Evolutionary conservation across 2,888 invertebrate genomes (phyloP), one percentile per base, ranked within the genome.

Genomic region (Zaprionus lineosus): DNA sequence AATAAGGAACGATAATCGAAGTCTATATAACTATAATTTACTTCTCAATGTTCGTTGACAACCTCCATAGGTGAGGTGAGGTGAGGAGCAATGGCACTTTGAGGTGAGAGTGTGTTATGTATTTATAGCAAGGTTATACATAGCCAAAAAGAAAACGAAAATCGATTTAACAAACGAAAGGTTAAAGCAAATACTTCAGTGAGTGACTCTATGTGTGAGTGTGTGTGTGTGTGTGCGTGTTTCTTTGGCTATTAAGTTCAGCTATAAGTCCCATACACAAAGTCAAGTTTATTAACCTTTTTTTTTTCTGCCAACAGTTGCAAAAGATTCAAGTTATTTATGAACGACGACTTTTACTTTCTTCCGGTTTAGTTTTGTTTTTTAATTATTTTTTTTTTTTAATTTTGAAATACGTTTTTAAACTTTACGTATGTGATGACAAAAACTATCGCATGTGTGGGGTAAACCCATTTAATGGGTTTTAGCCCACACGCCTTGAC

Each of bases 101-200:
- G n/a, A n/a, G 28, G 12, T 31, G 11, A 12, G 37, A 55, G 34
- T 55, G 51, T 44, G 44, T 47, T 26, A 43, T 65, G 57, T 81
- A 73, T 66, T 81, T 81, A 74, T 60, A 68, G 78, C 78, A 78
- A 78, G 78, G 81, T 74, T 78, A 73, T 52, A 61, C 47, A 57
- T 51, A 51, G 48, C 19, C 36, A 40, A 33, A 40, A 19, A 57
- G n/a, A 48, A 18, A 50, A 34, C 31, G 56, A 76, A 41, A 77
- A 78, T 78, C 78, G 78, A 78, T 78, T 78, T 74, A 78, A 78
- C 81, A 81, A 78, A 52, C 67, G 75, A 81, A 78, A 78, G 81
- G 81, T 78, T 81, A 75, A 77, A 67, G 37, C 57, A 60, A 72
- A 59, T 18, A 48, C 21, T 43, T 43, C 41, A 6, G n/a, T n/a